Conservation (phyloP, 2,113 vertebrate species). For the Ibidorhyncha struthersii region DNA sequence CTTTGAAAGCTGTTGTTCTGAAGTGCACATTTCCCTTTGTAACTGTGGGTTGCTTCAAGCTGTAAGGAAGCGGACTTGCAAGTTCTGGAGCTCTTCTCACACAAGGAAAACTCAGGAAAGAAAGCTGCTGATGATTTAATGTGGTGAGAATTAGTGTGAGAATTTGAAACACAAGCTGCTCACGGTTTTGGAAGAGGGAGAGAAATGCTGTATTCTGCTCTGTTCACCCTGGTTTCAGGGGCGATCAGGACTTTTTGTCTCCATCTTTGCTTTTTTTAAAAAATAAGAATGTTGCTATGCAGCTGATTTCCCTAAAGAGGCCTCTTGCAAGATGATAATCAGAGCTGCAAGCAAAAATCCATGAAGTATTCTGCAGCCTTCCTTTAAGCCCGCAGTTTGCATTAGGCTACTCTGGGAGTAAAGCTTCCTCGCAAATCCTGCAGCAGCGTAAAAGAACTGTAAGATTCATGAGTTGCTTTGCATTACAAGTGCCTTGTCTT, state of each 20-base stretch:
- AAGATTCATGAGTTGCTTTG: neutral
- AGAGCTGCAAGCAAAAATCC: neutral
- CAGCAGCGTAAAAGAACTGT: neutral
- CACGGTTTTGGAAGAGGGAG: neutral
- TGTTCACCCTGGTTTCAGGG: neutral
- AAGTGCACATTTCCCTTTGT: neutral
- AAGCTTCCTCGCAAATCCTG: neutral
- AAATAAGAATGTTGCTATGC: neutral
- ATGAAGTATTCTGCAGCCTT: neutral
- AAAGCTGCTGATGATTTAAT: neutral
- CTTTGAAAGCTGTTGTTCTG: neutral
- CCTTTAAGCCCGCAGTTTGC: neutral
- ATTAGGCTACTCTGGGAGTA: neutral
- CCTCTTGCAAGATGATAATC: neutral
- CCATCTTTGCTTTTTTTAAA: neutral
- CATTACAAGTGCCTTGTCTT: neutral
- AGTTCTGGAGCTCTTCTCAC: neutral
- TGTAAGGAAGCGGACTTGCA: neutral
- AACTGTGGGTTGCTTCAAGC: neutral
- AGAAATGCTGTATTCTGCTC: neutral
- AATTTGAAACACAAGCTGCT: neutral
- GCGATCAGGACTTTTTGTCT: neutral
- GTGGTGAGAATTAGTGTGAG: neutral
- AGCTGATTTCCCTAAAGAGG: neutral
- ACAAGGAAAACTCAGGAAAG: neutral